phyloP scores from a whole-genome alignment of 1,140 invertebrate species.

The Protaetia brevitarsis region DNA sequence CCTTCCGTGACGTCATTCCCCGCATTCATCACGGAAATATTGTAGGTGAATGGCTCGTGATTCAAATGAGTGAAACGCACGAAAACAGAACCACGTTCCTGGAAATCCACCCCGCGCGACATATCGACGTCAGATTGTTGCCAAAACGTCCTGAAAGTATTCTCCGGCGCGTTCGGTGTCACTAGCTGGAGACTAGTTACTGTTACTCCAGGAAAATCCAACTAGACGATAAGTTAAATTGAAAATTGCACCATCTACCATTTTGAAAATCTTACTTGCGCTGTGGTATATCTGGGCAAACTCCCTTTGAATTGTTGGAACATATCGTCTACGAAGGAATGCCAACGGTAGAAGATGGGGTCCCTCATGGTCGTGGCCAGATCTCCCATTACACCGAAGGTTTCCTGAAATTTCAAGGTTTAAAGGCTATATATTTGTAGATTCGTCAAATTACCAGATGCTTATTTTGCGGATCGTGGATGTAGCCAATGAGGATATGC shows the following conservation, averaged over 20 bases:
- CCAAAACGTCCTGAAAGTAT: slow-evolving; percentile 52
- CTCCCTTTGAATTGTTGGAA: slow-evolving; percentile 49
- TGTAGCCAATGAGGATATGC: slow-evolving; percentile 59
- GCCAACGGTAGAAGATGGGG: slow-evolving; percentile 51
- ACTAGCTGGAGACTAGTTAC: slow-evolving; percentile 34
- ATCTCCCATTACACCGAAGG: slow-evolving; percentile 65
- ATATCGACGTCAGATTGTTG: slow-evolving; percentile 53
- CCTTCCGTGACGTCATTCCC: slow-evolving; percentile 54
- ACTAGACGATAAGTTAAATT: slow-evolving; percentile 28
- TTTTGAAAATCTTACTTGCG: slow-evolving; percentile 47
- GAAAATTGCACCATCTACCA: too few relatives aligned
- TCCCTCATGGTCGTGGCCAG: slow-evolving; percentile 53
- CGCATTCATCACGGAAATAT: slow-evolving; percentile 60
- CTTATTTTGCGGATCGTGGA: slow-evolving; percentile 53
- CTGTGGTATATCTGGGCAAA: slow-evolving; percentile 42
- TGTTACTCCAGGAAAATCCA: slow-evolving; percentile 38
- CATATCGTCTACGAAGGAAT: slow-evolving; percentile 47
- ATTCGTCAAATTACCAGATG: not conserved
- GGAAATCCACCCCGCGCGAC: slow-evolving; percentile 53
- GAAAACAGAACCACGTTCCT: slow-evolving; percentile 47
- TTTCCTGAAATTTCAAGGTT: slow-evolving; percentile 48
- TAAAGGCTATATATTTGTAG: not conserved
- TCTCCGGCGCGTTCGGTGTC: slow-evolving; percentile 31
- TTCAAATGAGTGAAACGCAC: slow-evolving; percentile 71
- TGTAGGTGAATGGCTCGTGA: slow-evolving; percentile 67